phyloP scores from a whole-genome alignment of 1,140 invertebrate species.

The Chrysoperla carnea region DNA sequence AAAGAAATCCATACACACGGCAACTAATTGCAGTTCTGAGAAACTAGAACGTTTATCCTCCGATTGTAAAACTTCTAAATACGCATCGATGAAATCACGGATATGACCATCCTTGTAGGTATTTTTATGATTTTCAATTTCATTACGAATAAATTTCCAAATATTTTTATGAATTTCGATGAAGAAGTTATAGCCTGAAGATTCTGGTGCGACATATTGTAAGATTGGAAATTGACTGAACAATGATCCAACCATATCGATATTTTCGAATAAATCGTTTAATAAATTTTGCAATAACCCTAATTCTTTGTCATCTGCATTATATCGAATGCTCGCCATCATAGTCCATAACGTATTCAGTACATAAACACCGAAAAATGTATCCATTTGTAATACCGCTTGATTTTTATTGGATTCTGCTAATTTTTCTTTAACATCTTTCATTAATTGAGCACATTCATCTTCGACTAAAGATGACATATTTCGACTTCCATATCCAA shows the following conservation, averaged over 20 bases:
- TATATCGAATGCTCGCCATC: slow-evolving; percentile 59
- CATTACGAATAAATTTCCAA: slow-evolving; percentile 50
- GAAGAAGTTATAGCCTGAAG: slow-evolving; percentile 58
- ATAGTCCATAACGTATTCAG: slow-evolving; percentile 77
- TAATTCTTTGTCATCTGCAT: slow-evolving; percentile 44
- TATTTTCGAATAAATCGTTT: slow-evolving; percentile 44
- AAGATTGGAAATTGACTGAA: slow-evolving; percentile 67
- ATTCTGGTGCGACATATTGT: slow-evolving; percentile 49
- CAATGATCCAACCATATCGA: slow-evolving; percentile 59
- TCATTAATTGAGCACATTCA: slow-evolving; percentile 37
- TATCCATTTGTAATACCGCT: slow-evolving; percentile 39
- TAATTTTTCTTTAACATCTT: slow-evolving; percentile 16
- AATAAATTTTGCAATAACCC: slow-evolving; percentile 46
- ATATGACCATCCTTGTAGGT: slow-evolving; percentile 40
- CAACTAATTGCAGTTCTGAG: slow-evolving; percentile 50
- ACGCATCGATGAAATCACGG: slow-evolving; percentile 73
- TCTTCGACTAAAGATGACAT: slow-evolving; percentile 53
- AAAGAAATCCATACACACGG: slow-evolving; percentile 63
- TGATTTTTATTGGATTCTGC: slow-evolving; percentile 14
- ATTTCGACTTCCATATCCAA: slow-evolving; percentile 59
- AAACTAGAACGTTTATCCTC: slow-evolving; percentile 19
- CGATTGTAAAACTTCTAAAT: slow-evolving; percentile 45
- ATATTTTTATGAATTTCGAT: slow-evolving; percentile 46
- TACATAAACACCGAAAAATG: slow-evolving; percentile 54
- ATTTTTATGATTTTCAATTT: slow-evolving; percentile 54